phyloP scores from a whole-genome alignment of 2,888 invertebrate genomes.

The Ectemnius lituratus region DNA sequence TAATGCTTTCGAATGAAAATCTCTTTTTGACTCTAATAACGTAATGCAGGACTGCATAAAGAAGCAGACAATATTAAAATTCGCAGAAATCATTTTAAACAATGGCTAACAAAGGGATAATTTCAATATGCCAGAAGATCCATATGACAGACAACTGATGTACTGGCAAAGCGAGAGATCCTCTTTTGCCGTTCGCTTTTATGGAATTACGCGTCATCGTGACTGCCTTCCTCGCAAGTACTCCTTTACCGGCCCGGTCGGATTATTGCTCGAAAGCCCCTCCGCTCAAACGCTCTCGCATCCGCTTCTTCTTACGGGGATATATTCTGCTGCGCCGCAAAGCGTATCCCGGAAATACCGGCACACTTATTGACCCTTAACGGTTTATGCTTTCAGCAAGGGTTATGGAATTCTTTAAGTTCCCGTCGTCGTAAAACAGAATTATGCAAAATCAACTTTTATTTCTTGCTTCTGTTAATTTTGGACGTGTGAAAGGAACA shows the following conservation, averaged over 20 bases:
- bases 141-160: background rate
- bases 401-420: background rate
- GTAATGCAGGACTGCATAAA: too few relatives aligned
- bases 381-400: background rate
- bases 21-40: too few relatives aligned
- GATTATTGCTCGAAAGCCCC: conserved; percentile 3
- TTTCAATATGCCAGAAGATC: too few relatives aligned
- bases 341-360: background rate
- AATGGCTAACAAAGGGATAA: too few relatives aligned
- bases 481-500: too few relatives aligned
- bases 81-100: too few relatives aligned
- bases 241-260: background rate
- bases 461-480: too few relatives aligned
- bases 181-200: background rate
- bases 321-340: background rate
- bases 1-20: too few relatives aligned
- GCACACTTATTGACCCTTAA: background rate
- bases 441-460: too few relatives aligned
- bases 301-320: background rate
- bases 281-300: background rate
- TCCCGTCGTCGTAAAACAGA: too few relatives aligned
- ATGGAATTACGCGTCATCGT: background rate
- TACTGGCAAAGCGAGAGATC: background rate
- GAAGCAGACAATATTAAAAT: too few relatives aligned
- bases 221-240: background rate